A percentile compares a stretch with the other conserved stretches of the same genome.
phyloP scores from a whole-genome alignment of 2,797 vertebrate species.

The Avahi laniger region DNA sequence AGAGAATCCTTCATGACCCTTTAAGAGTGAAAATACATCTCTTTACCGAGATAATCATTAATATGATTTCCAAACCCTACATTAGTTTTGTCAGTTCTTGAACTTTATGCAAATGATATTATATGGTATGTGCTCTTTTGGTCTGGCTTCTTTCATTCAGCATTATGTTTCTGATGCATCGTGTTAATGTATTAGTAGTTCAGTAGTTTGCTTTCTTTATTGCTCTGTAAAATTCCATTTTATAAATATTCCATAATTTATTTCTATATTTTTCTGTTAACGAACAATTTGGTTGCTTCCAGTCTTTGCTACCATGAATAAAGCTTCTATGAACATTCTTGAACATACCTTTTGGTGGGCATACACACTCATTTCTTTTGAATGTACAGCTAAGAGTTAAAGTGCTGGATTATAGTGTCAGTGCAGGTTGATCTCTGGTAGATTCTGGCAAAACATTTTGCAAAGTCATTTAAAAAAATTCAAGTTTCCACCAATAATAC shows the following conservation, averaged over 20 bases:
- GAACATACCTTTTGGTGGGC: neutral
- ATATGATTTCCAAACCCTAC: neutral
- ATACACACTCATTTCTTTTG: neutral
- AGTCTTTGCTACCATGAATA: conserved; percentile 28
- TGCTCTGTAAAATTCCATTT: conserved; percentile 15
- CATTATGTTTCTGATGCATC: neutral
- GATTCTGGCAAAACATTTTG: neutral
- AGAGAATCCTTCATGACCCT: neutral
- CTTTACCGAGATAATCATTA: neutral
- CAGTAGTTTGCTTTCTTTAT: neutral
- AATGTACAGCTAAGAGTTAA: neutral
- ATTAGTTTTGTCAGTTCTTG: neutral
- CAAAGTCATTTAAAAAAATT: neutral
- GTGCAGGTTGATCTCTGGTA: neutral
- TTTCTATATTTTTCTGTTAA: conserved; percentile 27
- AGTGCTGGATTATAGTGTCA: neutral
- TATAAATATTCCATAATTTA: neutral
- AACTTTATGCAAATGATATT: neutral
- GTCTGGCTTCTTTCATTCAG: neutral
- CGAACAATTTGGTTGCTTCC: neutral
- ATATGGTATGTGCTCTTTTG: neutral
- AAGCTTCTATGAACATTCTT: neutral
- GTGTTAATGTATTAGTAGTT: neutral
- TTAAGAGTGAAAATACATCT: conserved; percentile 19
- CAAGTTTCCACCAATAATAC: neutral